Conservation (phyloP, 2,888 invertebrate species). For the Mantis religiosa region DNA sequence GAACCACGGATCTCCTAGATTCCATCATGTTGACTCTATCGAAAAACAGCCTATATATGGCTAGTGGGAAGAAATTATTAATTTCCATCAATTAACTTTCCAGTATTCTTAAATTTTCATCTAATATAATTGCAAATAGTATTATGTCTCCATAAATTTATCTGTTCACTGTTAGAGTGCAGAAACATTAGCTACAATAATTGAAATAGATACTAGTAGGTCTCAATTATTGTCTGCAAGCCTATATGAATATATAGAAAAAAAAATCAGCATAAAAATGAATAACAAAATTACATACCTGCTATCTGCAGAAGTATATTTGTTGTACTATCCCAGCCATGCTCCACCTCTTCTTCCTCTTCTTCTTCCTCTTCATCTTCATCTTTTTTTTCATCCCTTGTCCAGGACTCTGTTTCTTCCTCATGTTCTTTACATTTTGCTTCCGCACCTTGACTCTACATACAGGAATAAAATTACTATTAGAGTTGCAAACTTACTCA, state of each 20-base stretch:
- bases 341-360: neutral
- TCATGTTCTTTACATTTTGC: conserved; percentile 37
- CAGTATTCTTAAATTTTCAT: too few relatives aligned
- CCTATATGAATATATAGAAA: neutral
- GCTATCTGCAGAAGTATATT: conserved; percentile 39
- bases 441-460: conserved; percentile 45
- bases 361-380: conserved; percentile 24
- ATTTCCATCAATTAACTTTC: too few relatives aligned
- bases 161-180: too few relatives aligned
- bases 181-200: too few relatives aligned
- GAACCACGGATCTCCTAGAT: too few relatives aligned
- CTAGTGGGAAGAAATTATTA: too few relatives aligned
- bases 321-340: conserved; percentile 31
- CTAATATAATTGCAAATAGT: too few relatives aligned
- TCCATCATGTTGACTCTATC: too few relatives aligned
- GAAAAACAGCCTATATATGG: too few relatives aligned
- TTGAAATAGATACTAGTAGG: too few relatives aligned
- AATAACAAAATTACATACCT: conserved; percentile 24
- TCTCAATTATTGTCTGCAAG: neutral
- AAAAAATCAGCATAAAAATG: neutral
- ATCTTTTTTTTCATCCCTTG: conserved; percentile 28
- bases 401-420: conserved; percentile 26
- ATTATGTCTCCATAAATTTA: too few relatives aligned
- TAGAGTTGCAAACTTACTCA: neutral
- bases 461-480: neutral